Base-by-base conservation (phyloP, 30 jellyfish, hydroid and myxozoan genomes). In the Aurelia aurita region DNA sequence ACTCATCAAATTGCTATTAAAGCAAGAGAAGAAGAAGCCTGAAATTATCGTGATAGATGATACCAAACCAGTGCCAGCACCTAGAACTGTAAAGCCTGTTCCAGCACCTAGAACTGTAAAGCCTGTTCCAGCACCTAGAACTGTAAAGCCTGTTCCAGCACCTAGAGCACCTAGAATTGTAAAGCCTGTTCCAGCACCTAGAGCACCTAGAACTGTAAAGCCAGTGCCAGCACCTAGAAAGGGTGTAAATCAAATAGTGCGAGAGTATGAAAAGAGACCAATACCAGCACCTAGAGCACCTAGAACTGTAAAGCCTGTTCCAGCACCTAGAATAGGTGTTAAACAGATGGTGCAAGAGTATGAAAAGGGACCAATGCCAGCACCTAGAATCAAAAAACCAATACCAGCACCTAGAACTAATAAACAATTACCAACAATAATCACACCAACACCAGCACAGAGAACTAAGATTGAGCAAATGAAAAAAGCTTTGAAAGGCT, bases 281-380 rank as follows among this genome's bases (percentile, higher is more conserved):
- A 21, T 69, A 3, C 82, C 82, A 69, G 49, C 84, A 39, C 84
- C 84, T 72, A 72, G 84, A 49, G 47, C 84, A n/a, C n/a, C n/a
- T n/a, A 60, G 73, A 26, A 26, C 73, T 60, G 22, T n/a, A 60
- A 60, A 60, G 45, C 84, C 84, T 1, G 20, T 47, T 8, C 84
- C 84, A 72, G 19, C 49, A 35, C 69, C 84, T 39, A 45, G 69
- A 10, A 43, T 19, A n/a, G n/a, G 11, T 72, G 69, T 72, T 10
- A 72, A 72, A 7, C 65, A 72, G 26, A 72, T 72, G 84, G 69
- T 72, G 3, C 70, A 72, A 43, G 45, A 72, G 18, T 72, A 72
- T 72, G 84, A 72, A 72, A 47, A 72, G 47, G 47, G 47, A 21
- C 82, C 82, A 69, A 35, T 69, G 7, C 82, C 82, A 69, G 16